Evolutionary conservation across 2,113 vertebrate genomes (phyloP).

Genomic region (Heterotilapia buettikoferi): DNA sequence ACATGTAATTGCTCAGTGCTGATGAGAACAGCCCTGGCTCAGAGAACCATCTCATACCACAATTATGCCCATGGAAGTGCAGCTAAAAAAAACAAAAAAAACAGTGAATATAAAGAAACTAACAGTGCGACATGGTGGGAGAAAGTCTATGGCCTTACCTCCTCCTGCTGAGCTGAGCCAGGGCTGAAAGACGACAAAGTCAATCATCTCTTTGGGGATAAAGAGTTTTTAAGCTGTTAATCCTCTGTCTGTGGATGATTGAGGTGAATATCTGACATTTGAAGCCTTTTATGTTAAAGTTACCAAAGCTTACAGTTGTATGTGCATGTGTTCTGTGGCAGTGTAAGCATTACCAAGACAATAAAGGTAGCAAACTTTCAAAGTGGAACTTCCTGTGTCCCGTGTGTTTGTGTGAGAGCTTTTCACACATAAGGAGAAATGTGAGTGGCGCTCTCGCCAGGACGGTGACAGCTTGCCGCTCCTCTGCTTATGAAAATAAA

Average conservation of each 20-base stretch:
- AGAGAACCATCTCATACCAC: slow-evolving; percentile 41
- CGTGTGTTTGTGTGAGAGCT: not conserved
- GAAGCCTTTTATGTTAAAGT: slow-evolving; percentile 32
- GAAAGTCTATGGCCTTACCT: not conserved
- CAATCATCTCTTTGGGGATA: slow-evolving; percentile 44
- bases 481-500: slow-evolving; percentile 52
- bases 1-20: slow-evolving; percentile 49
- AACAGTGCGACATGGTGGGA: not conserved
- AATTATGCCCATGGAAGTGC: slow-evolving; percentile 21
- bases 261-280: slow-evolving; percentile 56
- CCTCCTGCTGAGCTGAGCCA: not conserved
- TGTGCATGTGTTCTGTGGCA: not conserved
- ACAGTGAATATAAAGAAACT: slow-evolving; percentile 12
- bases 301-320: not conserved
- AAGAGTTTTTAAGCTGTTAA: slow-evolving; percentile 42
- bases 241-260: slow-evolving; percentile 28
- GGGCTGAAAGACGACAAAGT: slow-evolving; percentile 11
- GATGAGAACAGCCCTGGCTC: slow-evolving; percentile 42
- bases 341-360: not conserved
- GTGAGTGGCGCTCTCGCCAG: not conserved
- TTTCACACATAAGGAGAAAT: not conserved
- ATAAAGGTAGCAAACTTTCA: slow-evolving; percentile 8
- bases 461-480: slow-evolving; percentile 26
- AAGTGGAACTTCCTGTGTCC: not conserved
- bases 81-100: not conserved